Base-by-base conservation (phyloP, 2,113 vertebrate species). In the Bolborhynchus lineola region DNA sequence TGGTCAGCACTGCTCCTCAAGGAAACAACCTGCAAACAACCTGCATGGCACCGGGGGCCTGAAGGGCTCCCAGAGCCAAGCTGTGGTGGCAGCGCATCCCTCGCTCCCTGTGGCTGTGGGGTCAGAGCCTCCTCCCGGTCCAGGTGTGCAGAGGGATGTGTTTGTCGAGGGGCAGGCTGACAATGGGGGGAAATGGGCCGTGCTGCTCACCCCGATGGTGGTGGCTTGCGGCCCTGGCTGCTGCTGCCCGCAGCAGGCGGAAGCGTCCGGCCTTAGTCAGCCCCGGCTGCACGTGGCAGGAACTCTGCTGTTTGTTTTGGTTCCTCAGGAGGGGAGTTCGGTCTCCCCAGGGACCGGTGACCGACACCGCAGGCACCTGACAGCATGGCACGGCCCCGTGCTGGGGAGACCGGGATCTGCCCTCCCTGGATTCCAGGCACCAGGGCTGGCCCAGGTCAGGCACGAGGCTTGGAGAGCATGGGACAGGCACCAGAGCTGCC, bases 151-250 rank as follows among this genome's bases (percentile, higher is more conserved):
- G 84, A 63, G 81, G 82, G 74, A 82, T 92, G 93, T 96, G 95
- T 96, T 96, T 96, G 93, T 91, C 0, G 84, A 88, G 55, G 84
- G 64, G 67, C 33, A 85, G 62, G 52, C 95, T 97, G 95, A 98
- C 98, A 98, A 98, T 98, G 95, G 97, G 55, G 97, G 98, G 98
- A 98, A 98, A 89, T 98, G 97, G 86, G 90, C 92, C 9, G 75
- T 84, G 92, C 79, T 9, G 33, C 3, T 52, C 89, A n/a, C 52
- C 59, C 88, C 19, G 17, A 44, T 85, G 94, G 81, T 3, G 92
- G 95, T 80, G 90, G 93, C 95, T 86, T 12, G 0, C 7, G 3
- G 93, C 79, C 76, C 81, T 65, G 13, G 90, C 69, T 9, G 5
- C 76, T 21, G 94, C 95, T 74, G 72, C 84, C 88, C 4, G 2